Evolutionary conservation across 2,797 vertebrate species (phyloP).

Genomic region (Pseudochirops cupreus): DNA sequence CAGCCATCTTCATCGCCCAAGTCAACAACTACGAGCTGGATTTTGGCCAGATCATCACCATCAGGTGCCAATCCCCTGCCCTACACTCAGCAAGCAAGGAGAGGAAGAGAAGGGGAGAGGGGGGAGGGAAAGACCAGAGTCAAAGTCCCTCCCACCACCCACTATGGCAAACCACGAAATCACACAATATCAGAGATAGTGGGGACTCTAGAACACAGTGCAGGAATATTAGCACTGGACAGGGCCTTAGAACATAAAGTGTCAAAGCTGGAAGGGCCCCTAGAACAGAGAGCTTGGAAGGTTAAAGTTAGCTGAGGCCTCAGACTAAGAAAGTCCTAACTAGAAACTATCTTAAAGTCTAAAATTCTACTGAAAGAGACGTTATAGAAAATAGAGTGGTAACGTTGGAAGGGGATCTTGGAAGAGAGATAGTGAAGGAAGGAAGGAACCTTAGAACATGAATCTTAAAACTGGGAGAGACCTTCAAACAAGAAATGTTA

Average conservation of each 20-base stretch:
- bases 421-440: not conserved
- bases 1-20: conserved; percentile 99
- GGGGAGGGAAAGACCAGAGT: not conserved
- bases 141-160: not conserved
- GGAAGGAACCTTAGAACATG: not conserved
- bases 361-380: not conserved
- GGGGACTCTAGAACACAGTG: not conserved
- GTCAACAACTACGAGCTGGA: conserved; percentile 99
- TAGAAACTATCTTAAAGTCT: not conserved
- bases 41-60: conserved; percentile 98
- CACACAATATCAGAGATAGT: not conserved
- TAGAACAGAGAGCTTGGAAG: not conserved
- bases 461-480: too few relatives aligned
- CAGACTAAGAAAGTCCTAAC: not conserved
- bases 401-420: not conserved
- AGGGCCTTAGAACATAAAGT: not conserved
- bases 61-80: conserved; percentile 86
- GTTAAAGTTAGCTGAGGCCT: not conserved
- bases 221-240: too few relatives aligned
- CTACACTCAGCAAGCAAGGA: not conserved
- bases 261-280: too few relatives aligned
- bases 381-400: not conserved
- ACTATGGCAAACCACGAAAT: not conserved
- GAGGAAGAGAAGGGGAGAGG: not conserved
- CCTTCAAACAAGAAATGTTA: too few relatives aligned